phyloP scores from a whole-genome alignment of 1,140 invertebrate genomes.

The Drosophila eugracilis region DNA sequence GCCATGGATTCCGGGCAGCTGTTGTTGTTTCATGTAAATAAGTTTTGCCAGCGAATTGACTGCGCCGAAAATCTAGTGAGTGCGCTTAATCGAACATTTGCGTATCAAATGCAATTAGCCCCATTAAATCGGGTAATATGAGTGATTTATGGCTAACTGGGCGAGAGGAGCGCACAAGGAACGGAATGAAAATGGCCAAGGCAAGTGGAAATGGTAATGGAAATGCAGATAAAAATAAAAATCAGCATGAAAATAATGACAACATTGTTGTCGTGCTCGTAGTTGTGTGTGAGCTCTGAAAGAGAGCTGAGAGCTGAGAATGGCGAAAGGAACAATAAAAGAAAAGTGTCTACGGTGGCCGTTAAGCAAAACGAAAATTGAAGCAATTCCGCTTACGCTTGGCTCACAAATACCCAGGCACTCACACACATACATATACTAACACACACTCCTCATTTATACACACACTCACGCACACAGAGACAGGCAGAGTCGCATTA shows the following conservation, averaged over 20 bases:
- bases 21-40: conserved; percentile 53
- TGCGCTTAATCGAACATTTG: conserved; percentile 70
- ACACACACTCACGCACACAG: conserved; percentile 24
- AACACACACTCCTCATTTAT: conserved; percentile 12
- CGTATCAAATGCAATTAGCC: conserved; percentile 76
- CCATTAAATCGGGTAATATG: conserved; percentile 76
- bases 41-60: conserved; percentile 27
- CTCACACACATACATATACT: neutral
- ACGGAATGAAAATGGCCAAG: conserved; percentile 47
- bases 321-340: conserved; percentile 74
- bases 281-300: conserved; percentile 11
- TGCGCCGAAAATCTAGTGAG: conserved; percentile 26
- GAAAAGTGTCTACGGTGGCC: conserved; percentile 79
- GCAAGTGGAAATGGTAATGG: conserved; percentile 78
- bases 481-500: conserved; percentile 51
- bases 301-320: conserved; percentile 11
- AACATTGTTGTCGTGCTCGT: conserved; percentile 56
- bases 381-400: conserved; percentile 71
- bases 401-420: conserved; percentile 31
- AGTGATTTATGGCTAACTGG: conserved; percentile 64
- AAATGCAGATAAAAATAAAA: conserved; percentile 83
- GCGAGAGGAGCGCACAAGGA: conserved; percentile 14
- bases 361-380: conserved; percentile 83
- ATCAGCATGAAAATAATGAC: conserved; percentile 83
- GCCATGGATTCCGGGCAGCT: conserved; percentile 40